Percentiles rank a stretch among this genome's conserved stretches.
Conservation (phyloP, 35 echinoderm and acorn worm species). For the Ptychodera flava region DNA sequence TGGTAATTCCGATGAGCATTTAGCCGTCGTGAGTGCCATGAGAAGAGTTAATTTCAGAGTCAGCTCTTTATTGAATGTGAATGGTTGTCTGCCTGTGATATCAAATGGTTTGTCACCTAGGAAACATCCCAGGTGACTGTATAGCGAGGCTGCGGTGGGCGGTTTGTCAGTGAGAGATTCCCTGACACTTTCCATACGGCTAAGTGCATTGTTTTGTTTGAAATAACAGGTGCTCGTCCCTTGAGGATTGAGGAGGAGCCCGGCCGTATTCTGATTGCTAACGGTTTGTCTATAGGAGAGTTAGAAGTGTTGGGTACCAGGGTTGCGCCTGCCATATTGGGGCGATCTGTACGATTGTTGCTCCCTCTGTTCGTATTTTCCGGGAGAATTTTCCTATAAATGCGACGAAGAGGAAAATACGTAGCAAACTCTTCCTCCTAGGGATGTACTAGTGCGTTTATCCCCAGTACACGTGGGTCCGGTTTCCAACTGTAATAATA, state of each 20-base stretch:
- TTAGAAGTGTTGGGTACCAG: neutral
- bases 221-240: neutral
- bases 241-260: neutral
- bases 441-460: neutral
- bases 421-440: neutral
- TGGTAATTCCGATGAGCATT: neutral
- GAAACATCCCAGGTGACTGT: neutral
- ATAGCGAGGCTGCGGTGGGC: neutral
- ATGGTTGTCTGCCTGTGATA: neutral
- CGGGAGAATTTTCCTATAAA: neutral
- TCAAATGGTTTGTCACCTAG: neutral
- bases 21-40: neutral
- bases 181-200: neutral
- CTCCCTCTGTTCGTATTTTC: neutral
- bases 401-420: neutral
- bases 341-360: neutral
- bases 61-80: neutral
- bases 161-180: neutral
- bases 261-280: neutral
- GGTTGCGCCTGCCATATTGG: neutral
- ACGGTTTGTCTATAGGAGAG: neutral
- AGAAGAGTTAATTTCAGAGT: neutral
- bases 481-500: neutral
- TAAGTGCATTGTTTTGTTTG: neutral
- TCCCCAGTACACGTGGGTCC: neutral